Percentiles rank a stretch among this genome's conserved stretches.
Evolutionary conservation across 2,888 invertebrate species (phyloP).

Genomic region (Plemyria rubiginata): DNA sequence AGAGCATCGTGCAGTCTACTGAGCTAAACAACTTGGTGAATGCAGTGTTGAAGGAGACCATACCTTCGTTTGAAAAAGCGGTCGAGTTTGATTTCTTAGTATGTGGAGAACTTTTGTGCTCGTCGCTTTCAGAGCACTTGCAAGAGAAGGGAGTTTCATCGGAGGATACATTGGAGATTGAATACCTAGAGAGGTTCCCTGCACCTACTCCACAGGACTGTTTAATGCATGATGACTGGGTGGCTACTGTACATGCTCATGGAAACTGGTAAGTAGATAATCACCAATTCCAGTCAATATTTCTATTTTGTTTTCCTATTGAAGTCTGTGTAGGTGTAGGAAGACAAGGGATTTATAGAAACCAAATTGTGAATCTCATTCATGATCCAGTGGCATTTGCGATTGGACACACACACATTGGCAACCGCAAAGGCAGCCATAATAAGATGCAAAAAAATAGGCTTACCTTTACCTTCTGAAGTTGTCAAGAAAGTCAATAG

Average conservation of each 20-base stretch:
- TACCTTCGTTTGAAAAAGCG: conserved; percentile 61
- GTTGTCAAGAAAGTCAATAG: too few species aligned
- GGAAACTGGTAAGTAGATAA: conserved; percentile 85
- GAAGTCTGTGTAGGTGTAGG: background rate
- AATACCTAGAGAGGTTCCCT: conserved; percentile 95
- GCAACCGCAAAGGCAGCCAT: too few species aligned
- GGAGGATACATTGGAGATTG: conserved; percentile 94
- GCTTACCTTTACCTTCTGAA: too few species aligned
- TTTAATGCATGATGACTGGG: conserved; percentile 98
- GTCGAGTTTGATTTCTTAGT: conserved; percentile 95
- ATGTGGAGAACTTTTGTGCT: conserved; percentile 91
- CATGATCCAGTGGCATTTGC: too few species aligned
- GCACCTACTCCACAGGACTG: conserved; percentile 97
- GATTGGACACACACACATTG: too few species aligned
- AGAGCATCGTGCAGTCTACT: conserved; percentile 87
- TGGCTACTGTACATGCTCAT: conserved; percentile 91
- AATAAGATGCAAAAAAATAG: too few species aligned
- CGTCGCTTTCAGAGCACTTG: conserved; percentile 90
- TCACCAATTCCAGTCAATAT: background rate
- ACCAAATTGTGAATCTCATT: too few species aligned
- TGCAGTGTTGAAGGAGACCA: conserved; percentile 88
- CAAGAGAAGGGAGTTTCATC: conserved; percentile 90
- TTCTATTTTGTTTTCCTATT: background rate
- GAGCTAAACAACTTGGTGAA: conserved; percentile 93
- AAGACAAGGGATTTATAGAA: background rate